Conservation (phyloP, 2,888 invertebrate species). For the Linnaemya vulpina region DNA sequence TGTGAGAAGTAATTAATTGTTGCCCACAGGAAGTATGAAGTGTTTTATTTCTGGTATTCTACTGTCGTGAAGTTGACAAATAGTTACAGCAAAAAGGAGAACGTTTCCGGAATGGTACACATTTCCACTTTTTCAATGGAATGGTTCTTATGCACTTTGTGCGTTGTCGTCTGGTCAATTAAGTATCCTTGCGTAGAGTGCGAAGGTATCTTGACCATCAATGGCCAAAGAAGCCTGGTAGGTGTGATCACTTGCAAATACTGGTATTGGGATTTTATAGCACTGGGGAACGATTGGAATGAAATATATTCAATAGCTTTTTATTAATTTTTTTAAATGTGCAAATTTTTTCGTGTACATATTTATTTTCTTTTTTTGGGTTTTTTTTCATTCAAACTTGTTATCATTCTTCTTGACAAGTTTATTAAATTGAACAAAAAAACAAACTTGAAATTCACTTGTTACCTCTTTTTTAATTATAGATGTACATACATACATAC, state of each 20-base stretch:
- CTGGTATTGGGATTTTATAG: neutral
- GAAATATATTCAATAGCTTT: neutral
- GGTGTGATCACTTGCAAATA: neutral
- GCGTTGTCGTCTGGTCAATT: too few relatives aligned
- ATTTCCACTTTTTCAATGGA: too few relatives aligned
- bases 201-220: too few relatives aligned
- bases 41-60: too few relatives aligned
- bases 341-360: neutral
- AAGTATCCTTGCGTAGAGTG: too few relatives aligned
- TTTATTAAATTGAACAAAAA: neutral
- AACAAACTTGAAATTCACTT: conserved; percentile 37
- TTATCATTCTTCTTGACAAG: conserved; percentile 9
- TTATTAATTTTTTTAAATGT: conserved; percentile 30
- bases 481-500: neutral
- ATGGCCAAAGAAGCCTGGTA: too few relatives aligned
- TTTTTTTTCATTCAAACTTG: conserved; percentile 21
- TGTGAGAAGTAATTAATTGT: too few relatives aligned
- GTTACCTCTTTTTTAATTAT: conserved; percentile 22
- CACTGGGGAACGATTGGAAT: neutral
- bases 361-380: conserved; percentile 6
- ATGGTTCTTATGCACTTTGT: too few relatives aligned
- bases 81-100: too few relatives aligned
- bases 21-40: too few relatives aligned
- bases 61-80: too few relatives aligned
- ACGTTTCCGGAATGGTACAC: too few relatives aligned